Base-by-base conservation (phyloP, 2,888 invertebrate species). In the Hemaris fuciformis region DNA sequence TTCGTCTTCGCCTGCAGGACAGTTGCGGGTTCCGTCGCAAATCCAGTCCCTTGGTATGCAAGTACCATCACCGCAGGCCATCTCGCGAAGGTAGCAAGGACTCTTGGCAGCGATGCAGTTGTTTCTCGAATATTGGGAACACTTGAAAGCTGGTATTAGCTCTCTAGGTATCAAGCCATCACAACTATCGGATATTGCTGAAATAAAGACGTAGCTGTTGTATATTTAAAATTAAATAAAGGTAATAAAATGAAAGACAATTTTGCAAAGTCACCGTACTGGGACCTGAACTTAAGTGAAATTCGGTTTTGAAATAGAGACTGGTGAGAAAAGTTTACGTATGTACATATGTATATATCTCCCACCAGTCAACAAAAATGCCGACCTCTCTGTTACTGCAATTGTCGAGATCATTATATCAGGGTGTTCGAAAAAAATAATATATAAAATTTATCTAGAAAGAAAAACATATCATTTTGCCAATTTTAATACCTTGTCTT, bases 31-130 rank as follows among this genome's bases (percentile, higher is more conserved):
- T 1, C 94, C 93, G 69, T 95, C 95, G 73, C 95, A 95, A 56
- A 94, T 84, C 94, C 95, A 95, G 64, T 94, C 93, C 8, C 90
- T 76, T 0, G 94, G 94, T 53, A 95, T 91, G 74, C 95, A 95
- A 6, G 93, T 88, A 0, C 93, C 93, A 69, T 95, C 95, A 0
- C 80, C 76, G 67, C 95, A 95, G 23, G 89, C 81, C 68, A 94
- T 85, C 83, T 95, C 95, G 45, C 93, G 91, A 0, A 79, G 75
- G 62, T 87, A 86, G 74, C 95, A 95, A 3, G 91, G 93, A 0
- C 82, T 80, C 27, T 78, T 81, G 1, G 88, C 84, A 0, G 91
- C 91, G 1, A 94, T 89, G 71, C 95, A 95, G 75, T 94, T 93
- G 1, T 86, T 86, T 53, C 93, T 93, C 0, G 94, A 93, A 78